Evolutionary conservation across 2,797 vertebrate species (phyloP).

Genomic region (Synanceia verrucosa): DNA sequence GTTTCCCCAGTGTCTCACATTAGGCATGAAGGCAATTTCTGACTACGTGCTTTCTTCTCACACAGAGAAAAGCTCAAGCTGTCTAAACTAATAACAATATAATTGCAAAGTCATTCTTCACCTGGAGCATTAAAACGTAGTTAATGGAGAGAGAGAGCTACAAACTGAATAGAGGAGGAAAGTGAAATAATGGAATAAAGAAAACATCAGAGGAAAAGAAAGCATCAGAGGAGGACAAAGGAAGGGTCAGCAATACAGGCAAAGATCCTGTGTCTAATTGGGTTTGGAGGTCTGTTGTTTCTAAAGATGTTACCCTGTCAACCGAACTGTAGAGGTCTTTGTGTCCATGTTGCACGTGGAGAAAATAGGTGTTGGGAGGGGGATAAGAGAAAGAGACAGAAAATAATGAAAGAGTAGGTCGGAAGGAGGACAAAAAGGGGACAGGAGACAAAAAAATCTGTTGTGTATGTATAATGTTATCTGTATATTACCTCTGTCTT

Average conservation of each 20-base stretch:
- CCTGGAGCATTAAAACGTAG: slow-evolving; percentile 5
- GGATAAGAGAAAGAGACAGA: neutral
- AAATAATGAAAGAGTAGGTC: slow-evolving; percentile 5
- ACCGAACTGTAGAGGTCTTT: slow-evolving; percentile 31
- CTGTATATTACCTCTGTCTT: slow-evolving; percentile 35
- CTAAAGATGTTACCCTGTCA: slow-evolving; percentile 58
- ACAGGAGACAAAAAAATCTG: neutral
- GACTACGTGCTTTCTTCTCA: neutral
- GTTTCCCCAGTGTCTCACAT: slow-evolving; percentile 3
- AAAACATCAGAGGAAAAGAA: slow-evolving; percentile 1
- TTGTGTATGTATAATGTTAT: neutral
- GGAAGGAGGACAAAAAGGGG: neutral
- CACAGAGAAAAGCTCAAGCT: neutral
- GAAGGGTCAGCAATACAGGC: neutral
- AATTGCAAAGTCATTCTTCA: slow-evolving; percentile 20
- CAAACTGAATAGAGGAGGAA: neutral
- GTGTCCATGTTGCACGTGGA: neutral
- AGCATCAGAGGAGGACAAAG: slow-evolving; percentile 10
- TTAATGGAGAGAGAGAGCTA: slow-evolving; percentile 10
- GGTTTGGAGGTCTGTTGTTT: slow-evolving; percentile 55
- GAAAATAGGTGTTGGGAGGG: neutral
- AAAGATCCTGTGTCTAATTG: slow-evolving; percentile 57
- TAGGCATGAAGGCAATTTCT: neutral
- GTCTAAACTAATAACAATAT: slow-evolving; percentile 9
- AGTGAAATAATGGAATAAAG: neutral